These are phyloP conservation scores for Bimastos eiseni DNA, from an alignment of 2,888 invertebrate species.

Conservation along the genomic window DNA sequence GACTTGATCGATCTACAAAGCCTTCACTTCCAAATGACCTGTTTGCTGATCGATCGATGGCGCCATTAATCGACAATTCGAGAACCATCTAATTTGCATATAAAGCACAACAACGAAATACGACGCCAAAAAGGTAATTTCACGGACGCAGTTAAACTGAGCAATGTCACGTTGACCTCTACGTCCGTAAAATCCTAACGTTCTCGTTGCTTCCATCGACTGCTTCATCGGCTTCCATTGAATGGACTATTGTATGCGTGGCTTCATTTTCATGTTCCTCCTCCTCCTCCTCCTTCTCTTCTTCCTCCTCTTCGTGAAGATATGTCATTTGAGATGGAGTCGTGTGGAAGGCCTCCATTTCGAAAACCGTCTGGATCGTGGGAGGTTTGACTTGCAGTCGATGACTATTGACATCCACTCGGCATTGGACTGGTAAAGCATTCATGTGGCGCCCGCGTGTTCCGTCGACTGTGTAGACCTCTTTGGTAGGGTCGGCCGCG, in stretches of 20 bases:
- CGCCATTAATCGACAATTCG: not conserved
- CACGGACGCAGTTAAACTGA: not conserved
- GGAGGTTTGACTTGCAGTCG: not conserved
- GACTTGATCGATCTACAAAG: not conserved
- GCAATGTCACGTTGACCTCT: not conserved
- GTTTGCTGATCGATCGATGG: not conserved
- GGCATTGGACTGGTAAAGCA: not conserved
- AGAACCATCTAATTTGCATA: too few relatives aligned
- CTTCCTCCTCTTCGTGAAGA: not conserved
- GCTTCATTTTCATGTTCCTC: too few relatives aligned
- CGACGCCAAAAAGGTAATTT: not conserved
- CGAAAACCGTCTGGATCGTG: not conserved
- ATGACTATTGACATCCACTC: not conserved
- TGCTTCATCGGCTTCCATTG: not conserved
- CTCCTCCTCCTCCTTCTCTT: not conserved
- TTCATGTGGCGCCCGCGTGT: not conserved
- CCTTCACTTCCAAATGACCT: not conserved
- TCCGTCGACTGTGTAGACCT: constrained; percentile 15
- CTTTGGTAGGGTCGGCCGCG: not conserved
- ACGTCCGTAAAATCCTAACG: not conserved
- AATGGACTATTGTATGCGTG: not conserved
- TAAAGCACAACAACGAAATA: not conserved
- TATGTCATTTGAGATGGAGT: not conserved
- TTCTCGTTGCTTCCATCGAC: not conserved
- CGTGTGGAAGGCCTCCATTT: not conserved